These are phyloP conservation scores for Catostylus mosaicus DNA, from an alignment of 30 jellyfish, hydroid and myxozoan genomes.

Conservation along the genomic window DNA sequence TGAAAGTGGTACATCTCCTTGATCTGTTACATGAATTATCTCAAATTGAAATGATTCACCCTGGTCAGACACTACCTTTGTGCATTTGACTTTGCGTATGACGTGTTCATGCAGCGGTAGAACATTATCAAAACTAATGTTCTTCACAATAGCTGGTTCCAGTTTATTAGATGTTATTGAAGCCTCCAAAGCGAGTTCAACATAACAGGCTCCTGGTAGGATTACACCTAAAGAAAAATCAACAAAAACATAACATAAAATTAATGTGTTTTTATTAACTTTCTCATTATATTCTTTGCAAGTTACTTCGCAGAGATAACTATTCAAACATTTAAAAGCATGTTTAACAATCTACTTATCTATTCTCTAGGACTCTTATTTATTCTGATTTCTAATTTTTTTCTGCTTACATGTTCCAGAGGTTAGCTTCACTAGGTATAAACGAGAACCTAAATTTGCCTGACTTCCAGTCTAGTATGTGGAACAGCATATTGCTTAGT, in stretches of 20 bases:
- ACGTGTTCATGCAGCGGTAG: conserved; percentile 57
- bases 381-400: no score
- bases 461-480: no score
- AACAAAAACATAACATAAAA: neutral
- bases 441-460: no score
- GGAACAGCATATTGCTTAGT: no score
- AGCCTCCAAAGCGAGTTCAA: conserved; percentile 72
- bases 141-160: conserved; percentile 53
- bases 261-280: neutral
- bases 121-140: conserved; percentile 23
- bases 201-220: conserved; percentile 71
- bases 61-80: neutral
- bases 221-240: conserved; percentile 41
- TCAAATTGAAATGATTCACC: conserved; percentile 1
- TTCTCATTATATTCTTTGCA: neutral
- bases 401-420: no score
- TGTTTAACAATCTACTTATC: no score
- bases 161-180: neutral
- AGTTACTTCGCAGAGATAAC: no score
- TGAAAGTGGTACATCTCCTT: conserved; percentile 37
- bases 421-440: no score
- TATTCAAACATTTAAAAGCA: no score
- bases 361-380: no score
- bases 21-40: conserved; percentile 27
- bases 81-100: conserved; percentile 27